Percentiles rank a stretch among this genome's conserved stretches.
Conservation (phyloP, 1,140 invertebrate genomes). For the Idris sp. region DNA sequence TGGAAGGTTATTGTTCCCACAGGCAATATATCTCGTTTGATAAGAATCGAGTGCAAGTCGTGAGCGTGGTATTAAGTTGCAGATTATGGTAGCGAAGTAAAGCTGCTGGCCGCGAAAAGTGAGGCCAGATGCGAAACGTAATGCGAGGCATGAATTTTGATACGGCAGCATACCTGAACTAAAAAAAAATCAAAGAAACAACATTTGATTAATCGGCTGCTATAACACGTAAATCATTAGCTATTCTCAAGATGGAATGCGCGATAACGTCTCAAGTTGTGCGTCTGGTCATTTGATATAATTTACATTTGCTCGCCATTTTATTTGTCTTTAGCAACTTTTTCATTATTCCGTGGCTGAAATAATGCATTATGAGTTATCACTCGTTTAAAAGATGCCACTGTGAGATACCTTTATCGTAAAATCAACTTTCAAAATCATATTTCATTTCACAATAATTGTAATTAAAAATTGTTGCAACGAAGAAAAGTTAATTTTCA, state of each 20-base stretch:
- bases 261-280: slow-evolving; percentile 36
- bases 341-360: slow-evolving; percentile 18
- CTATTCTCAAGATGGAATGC: slow-evolving; percentile 37
- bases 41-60: slow-evolving; percentile 65
- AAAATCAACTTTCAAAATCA: too few relatives aligned
- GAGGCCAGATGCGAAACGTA: slow-evolving; percentile 56
- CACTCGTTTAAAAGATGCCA: slow-evolving; percentile 23
- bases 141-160: slow-evolving; percentile 57
- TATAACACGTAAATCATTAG: slow-evolving; percentile 50
- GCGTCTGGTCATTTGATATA: slow-evolving; percentile 50
- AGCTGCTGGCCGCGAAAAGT: slow-evolving; percentile 56
- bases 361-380: slow-evolving; percentile 42
- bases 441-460: too few relatives aligned
- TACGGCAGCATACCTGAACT: slow-evolving; percentile 35
- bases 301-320: slow-evolving; percentile 36
- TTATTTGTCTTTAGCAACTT: slow-evolving; percentile 40
- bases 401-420: slow-evolving; percentile 14
- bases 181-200: too few relatives aligned
- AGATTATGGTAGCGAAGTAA: slow-evolving; percentile 53
- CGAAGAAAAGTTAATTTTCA: too few relatives aligned
- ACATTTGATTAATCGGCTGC: slow-evolving; percentile 53
- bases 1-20: slow-evolving; percentile 63
- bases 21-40: slow-evolving; percentile 60
- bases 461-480: too few relatives aligned
- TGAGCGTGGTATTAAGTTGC: slow-evolving; percentile 64